These are phyloP conservation scores for Tachysurus vachellii DNA, from an alignment of 2,113 vertebrate genomes.

Conservation along the genomic window DNA sequence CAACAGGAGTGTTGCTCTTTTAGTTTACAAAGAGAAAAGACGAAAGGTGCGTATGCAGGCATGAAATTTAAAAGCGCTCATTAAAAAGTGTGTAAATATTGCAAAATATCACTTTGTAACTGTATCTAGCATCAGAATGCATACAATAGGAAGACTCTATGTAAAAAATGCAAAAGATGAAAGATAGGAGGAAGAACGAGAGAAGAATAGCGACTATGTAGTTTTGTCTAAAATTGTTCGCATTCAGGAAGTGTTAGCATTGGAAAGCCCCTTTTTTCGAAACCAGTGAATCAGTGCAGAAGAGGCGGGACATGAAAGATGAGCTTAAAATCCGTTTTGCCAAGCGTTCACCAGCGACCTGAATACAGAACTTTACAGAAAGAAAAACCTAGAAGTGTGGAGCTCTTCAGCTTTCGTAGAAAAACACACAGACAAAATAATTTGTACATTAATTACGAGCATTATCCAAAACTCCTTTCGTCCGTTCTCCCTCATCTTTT, in stretches of 20 bases:
- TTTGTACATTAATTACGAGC: neutral
- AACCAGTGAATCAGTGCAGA: constrained; percentile 32
- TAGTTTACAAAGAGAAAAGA: neutral
- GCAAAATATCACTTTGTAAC: neutral
- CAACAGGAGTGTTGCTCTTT: neutral
- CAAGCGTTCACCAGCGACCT: too few species aligned
- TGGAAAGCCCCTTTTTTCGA: neutral
- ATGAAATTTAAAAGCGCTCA: neutral
- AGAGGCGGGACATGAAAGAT: neutral
- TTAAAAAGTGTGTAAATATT: neutral
- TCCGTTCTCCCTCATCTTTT: neutral
- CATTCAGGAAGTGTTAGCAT: neutral
- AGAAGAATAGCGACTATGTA: constrained; percentile 31
- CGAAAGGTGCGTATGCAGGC: neutral
- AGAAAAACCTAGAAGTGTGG: neutral
- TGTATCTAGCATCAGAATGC: neutral
- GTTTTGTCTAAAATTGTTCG: constrained; percentile 1
- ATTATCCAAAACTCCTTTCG: neutral
- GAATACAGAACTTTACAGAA: constrained; percentile 13
- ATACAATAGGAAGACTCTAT: neutral
- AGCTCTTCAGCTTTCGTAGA: neutral
- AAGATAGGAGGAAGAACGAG: constrained; percentile 15
- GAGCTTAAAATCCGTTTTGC: neutral
- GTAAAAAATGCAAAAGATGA: neutral
- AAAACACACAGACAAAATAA: neutral